Evolutionary conservation across 2,797 vertebrate species (phyloP).

Genomic region (Pagetopsis macropterus): DNA sequence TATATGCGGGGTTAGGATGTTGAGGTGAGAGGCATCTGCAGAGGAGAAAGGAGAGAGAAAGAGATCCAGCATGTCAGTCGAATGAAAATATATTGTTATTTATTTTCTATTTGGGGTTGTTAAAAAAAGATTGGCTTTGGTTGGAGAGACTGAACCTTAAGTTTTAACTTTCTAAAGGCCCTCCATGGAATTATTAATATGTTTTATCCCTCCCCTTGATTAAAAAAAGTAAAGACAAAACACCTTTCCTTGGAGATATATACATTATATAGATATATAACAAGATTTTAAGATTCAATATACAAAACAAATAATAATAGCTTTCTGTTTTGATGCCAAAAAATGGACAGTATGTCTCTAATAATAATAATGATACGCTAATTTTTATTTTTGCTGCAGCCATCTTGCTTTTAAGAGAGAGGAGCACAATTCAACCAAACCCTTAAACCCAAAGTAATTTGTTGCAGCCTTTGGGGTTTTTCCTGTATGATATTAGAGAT

Average conservation of each 20-base stretch:
- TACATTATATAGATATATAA: not conserved
- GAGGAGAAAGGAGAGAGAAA: not conserved
- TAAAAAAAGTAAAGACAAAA: not conserved
- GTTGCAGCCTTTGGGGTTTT: too few relatives aligned
- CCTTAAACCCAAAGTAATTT: too few relatives aligned
- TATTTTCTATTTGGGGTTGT: not conserved
- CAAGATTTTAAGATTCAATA: not conserved
- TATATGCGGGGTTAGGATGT: not conserved
- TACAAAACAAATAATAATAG: not conserved
- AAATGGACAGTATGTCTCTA: not conserved
- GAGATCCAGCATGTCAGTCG: not conserved
- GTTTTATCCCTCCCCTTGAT: not conserved
- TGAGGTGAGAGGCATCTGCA: slow-evolving; percentile 8
- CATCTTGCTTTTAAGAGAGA: too few relatives aligned
- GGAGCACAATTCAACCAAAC: too few relatives aligned
- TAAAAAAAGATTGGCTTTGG: not conserved
- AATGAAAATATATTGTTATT: not conserved
- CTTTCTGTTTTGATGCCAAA: not conserved
- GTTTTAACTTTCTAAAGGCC: not conserved
- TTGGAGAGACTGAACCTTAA: not conserved
- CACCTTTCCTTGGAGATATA: too few relatives aligned
- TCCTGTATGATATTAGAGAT: too few relatives aligned
- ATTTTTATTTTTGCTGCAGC: too few relatives aligned
- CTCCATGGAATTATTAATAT: not conserved
- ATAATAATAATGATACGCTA: not conserved